Evolutionary conservation across 2,113 vertebrate species (phyloP), one percentile per base, ranked within the genome.

Genomic region (Centropus bengalensis): DNA sequence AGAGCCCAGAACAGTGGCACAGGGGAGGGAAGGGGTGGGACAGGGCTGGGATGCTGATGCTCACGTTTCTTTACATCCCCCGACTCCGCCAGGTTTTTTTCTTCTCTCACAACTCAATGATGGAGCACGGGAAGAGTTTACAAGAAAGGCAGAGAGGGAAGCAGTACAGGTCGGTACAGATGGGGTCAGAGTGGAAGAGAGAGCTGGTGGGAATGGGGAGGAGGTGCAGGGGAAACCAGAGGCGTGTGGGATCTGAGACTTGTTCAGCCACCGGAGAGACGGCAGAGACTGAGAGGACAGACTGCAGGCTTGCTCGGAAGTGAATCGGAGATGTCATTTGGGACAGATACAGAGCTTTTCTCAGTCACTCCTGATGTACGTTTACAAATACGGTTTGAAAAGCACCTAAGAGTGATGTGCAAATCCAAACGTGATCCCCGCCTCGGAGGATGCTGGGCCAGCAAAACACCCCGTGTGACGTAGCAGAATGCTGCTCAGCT

Each of bases 41-140:
- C 0, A 2, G 45, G 6, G 38, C 42, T 52, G 70, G 30, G 30
- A 30, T 73, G 26, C 12, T 44, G 19, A 3, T 1, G n/a, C 9
- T 10, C 3, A 1, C 20, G 6, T 6, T 22, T 14, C 73, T 30
- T 49, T 15, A 15, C 0, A 0, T 13, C 27, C 69, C 36, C 18
- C 27, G 24, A 5, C 15, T 15, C 5, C 8, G 8, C 27, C 12
- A 2, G 30, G 5, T 14, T 66, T 56, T 14, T 66, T 56, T 26
- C 36, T 20, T 32, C 38, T 21, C 64, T 45, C 33, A 15, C 6
- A 3, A 8, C 51, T 21, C 1, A 0, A 1, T 2, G 30, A 45
- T 2, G 11, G 40, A 23, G 27, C 19, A 13, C 0, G 2, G 77
- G 75, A 21, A 66, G 51, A 59, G 24, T 4, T 77, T 44, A 36